These are phyloP conservation scores for Leptinotarsa tumamoca DNA, from an alignment of 2,888 invertebrate genomes.

Conservation along the genomic window DNA sequence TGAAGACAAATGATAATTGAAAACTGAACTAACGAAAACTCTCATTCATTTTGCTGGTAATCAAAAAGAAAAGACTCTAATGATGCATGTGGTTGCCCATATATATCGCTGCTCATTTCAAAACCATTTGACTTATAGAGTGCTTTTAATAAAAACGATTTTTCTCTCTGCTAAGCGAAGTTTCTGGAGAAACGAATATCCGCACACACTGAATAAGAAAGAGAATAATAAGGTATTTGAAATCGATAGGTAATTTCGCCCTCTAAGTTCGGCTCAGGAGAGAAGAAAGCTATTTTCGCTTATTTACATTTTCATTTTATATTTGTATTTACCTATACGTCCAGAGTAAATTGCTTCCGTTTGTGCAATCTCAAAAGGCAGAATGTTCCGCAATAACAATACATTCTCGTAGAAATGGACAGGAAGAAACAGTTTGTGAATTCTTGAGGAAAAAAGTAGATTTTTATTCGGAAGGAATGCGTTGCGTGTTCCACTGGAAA, in stretches of 20 bases:
- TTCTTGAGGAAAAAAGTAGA: background rate
- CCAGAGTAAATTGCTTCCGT: conserved; percentile 11
- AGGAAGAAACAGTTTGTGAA: background rate
- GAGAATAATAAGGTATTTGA: background rate
- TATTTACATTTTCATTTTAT: conserved; percentile 11
- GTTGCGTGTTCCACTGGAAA: no score
- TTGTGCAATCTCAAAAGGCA: background rate
- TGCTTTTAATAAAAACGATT: conserved; percentile 17
- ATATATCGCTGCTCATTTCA: conserved; percentile 15
- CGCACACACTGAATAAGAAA: background rate
- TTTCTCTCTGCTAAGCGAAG: background rate
- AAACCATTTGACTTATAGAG: conserved; percentile 20
- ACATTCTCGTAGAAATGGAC: background rate
- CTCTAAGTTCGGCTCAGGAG: background rate
- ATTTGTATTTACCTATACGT: conserved; percentile 14
- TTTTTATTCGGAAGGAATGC: background rate
- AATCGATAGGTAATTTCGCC: conserved; percentile 11
- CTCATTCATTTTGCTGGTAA: background rate
- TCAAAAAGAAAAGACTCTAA: conserved; percentile 7
- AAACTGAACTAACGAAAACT: background rate
- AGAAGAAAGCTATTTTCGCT: conserved; percentile 4
- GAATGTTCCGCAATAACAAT: background rate
- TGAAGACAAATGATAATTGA: conserved; percentile 1
- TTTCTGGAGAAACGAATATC: conserved; percentile 3
- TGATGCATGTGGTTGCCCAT: conserved; percentile 12